Evolutionary conservation across 2,797 vertebrate species (phyloP).

Genomic region (Morelia viridis): DNA sequence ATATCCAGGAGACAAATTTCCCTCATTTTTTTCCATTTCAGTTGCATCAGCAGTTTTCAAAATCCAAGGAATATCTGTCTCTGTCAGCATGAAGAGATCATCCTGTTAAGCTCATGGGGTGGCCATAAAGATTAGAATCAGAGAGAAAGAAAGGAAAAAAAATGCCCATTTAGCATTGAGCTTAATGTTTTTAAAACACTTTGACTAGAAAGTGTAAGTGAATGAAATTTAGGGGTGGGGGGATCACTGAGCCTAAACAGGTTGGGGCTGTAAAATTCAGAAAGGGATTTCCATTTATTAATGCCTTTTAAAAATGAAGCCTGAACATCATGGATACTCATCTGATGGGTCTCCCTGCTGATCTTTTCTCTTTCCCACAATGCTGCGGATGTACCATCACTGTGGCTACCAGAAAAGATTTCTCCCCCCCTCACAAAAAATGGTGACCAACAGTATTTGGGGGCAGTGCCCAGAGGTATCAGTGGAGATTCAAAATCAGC

Average conservation of each 20-base stretch:
- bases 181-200: background rate
- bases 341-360: background rate
- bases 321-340: background rate
- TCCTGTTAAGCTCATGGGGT: background rate
- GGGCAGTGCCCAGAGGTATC: too few species aligned
- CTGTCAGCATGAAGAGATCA: background rate
- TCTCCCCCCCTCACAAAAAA: too few species aligned
- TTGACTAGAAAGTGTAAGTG: background rate
- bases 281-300: background rate
- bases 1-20: conserved; percentile 21
- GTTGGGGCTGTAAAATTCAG: background rate
- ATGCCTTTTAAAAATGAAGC: background rate
- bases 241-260: background rate
- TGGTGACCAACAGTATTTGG: too few species aligned
- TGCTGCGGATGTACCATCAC: background rate
- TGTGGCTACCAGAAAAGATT: background rate
- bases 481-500: too few species aligned
- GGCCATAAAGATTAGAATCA: background rate
- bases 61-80: conserved; percentile 1
- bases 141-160: accelerated
- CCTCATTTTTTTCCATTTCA: background rate
- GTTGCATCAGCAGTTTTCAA: background rate
- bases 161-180: background rate
- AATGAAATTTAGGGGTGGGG: background rate
- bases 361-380: background rate